Percentiles rank a stretch among this genome's conserved stretches.
Evolutionary conservation across 1,140 invertebrate genomes (phyloP).

Genomic region (Oscheius sp.): DNA sequence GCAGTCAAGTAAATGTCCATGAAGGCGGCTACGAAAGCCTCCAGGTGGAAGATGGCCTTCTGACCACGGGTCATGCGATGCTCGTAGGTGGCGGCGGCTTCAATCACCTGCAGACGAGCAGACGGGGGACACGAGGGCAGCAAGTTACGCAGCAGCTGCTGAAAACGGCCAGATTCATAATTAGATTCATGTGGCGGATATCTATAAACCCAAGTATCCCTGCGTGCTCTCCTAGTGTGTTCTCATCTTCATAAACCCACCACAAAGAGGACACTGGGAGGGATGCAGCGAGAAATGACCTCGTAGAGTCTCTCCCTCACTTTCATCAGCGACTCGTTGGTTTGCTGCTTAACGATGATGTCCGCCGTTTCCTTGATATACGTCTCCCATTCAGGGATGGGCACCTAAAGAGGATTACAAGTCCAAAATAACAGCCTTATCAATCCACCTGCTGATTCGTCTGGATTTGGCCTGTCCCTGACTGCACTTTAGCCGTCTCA

Average conservation of each 20-base stretch:
- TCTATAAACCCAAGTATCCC: no score
- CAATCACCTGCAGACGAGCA: conserved; percentile 12
- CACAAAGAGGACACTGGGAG: conserved; percentile 86
- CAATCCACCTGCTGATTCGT: conserved; percentile 73
- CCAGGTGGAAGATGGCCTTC: conserved; percentile 40
- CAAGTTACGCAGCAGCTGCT: conserved; percentile 31
- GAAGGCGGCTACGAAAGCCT: conserved; percentile 32
- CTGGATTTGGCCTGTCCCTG: not conserved
- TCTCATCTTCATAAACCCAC: conserved; percentile 62
- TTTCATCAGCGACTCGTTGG: conserved; percentile 75
- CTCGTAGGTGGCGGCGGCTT: conserved; percentile 24
- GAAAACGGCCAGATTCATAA: not conserved
- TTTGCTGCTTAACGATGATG: conserved; percentile 83
- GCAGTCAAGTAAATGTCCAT: conserved; percentile 19
- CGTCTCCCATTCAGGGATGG: conserved; percentile 87
- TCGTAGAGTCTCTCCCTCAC: conserved; percentile 87
- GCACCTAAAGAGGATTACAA: conserved; percentile 78
- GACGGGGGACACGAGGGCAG: conserved; percentile 17
- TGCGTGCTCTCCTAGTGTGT: no score
- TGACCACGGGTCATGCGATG: conserved; percentile 16
- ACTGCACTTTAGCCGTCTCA: conserved; percentile 75
- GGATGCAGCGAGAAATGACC: conserved; percentile 86
- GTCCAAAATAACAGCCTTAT: not conserved
- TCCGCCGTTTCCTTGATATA: conserved; percentile 82
- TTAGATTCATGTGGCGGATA: not conserved